Percentiles rank a stretch among this genome's conserved stretches.
Conservation (phyloP, 2,797 vertebrate genomes). For the Brachymystax lenok region DNA sequence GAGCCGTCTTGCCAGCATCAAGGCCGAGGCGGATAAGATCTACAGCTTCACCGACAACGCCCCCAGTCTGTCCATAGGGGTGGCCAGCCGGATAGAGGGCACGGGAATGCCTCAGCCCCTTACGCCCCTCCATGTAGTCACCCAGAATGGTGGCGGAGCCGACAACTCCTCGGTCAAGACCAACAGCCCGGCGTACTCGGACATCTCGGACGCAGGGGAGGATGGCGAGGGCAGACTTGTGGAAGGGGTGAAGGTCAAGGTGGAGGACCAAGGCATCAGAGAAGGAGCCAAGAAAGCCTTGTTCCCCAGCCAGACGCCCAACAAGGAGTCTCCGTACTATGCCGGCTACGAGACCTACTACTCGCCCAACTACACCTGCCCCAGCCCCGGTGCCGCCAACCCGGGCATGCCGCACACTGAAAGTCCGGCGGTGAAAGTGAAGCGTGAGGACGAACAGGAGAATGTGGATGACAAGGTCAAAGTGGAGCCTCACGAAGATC, state of each 20-base stretch:
- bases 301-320: constrained; percentile 87
- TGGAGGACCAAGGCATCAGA: constrained; percentile 88
- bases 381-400: constrained; percentile 87
- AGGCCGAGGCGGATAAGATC: constrained; percentile 97
- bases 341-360: constrained; percentile 92
- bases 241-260: constrained; percentile 86
- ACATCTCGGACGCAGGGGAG: constrained; percentile 97
- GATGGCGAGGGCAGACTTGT: constrained; percentile 90
- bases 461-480: constrained; percentile 86
- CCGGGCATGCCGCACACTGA: constrained; percentile 75
- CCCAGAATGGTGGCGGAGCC: constrained; percentile 90
- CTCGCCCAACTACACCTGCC: constrained; percentile 91
- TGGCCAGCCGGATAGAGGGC: constrained; percentile 89
- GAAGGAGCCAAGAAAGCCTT: constrained; percentile 95
- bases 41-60: constrained; percentile 98
- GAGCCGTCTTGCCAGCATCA: constrained; percentile 96
- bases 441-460: constrained; percentile 84
- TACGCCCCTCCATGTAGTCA: constrained; percentile 87
- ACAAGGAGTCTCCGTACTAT: constrained; percentile 94
- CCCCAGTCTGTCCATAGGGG: constrained; percentile 94
- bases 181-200: constrained; percentile 96
- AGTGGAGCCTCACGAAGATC: constrained; percentile 87
- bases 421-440: constrained; percentile 86
- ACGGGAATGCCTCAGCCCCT: constrained; percentile 86
- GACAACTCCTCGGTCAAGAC: constrained; percentile 96